These are phyloP conservation scores for Matsumyia berberina DNA, from an alignment of 2,888 invertebrate species.

Conservation along the genomic window DNA sequence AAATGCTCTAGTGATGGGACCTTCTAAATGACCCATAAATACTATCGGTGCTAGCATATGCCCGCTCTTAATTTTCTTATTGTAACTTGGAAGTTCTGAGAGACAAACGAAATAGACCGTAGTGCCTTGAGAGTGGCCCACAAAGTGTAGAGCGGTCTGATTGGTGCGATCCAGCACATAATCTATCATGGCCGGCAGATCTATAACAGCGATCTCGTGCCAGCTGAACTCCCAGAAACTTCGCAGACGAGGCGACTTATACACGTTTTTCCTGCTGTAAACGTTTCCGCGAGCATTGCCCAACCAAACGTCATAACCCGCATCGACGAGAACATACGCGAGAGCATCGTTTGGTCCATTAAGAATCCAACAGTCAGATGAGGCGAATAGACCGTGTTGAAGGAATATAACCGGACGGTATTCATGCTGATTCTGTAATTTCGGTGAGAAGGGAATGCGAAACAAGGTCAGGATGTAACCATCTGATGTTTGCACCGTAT, in stretches of 20 bases:
- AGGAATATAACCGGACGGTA: slow-evolving; percentile 85
- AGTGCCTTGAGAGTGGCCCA: slow-evolving; percentile 89
- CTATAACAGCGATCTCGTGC: slow-evolving; percentile 89
- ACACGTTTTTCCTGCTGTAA: slow-evolving; percentile 85
- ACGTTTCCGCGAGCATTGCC: slow-evolving; percentile 91
- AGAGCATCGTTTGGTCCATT: slow-evolving; percentile 87
- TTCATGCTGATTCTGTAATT: slow-evolving; percentile 57
- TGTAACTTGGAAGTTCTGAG: slow-evolving; percentile 88
- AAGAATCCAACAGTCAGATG: slow-evolving; percentile 90
- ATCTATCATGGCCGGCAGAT: slow-evolving; percentile 93
- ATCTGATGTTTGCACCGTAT: slow-evolving; percentile 75
- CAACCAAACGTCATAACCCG: slow-evolving; percentile 92
- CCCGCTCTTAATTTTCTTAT: slow-evolving; percentile 88
- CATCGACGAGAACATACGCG: slow-evolving; percentile 86
- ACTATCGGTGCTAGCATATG: slow-evolving; percentile 90
- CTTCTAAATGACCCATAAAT: slow-evolving; percentile 85
- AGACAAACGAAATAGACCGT: slow-evolving; percentile 90
- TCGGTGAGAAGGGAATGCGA: slow-evolving; percentile 77
- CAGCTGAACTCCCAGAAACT: slow-evolving; percentile 88
- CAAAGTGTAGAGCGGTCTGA: slow-evolving; percentile 88
- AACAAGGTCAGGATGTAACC: slow-evolving; percentile 77
- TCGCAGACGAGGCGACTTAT: slow-evolving; percentile 85
- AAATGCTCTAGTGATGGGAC: slow-evolving; percentile 84
- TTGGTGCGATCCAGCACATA: slow-evolving; percentile 86
- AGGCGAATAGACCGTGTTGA: slow-evolving; percentile 89